Evolutionary conservation across 2,888 invertebrate species (phyloP).

Genomic region (Glaucopsyche alexis): DNA sequence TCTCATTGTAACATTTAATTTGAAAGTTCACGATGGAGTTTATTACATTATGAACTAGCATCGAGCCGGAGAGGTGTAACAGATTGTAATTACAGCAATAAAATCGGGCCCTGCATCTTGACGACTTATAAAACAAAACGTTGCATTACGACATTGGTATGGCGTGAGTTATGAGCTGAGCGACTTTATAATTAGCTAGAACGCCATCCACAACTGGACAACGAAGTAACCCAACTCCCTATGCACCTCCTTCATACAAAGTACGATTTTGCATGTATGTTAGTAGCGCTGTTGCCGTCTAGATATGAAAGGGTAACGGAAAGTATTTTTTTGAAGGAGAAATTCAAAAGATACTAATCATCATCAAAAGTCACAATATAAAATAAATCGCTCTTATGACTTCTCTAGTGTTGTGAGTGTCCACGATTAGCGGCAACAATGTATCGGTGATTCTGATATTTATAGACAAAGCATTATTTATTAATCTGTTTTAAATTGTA

Average conservation of each 20-base stretch:
- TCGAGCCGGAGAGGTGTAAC: constrained; percentile 26
- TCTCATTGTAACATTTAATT: constrained; percentile 19
- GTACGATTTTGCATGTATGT: no score
- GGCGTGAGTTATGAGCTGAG: constrained; percentile 41
- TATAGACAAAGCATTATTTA: no score
- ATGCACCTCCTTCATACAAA: background rate
- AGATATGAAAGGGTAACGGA: no score
- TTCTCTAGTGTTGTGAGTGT: no score
- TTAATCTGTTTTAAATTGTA: no score
- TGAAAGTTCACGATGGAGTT: constrained; percentile 12
- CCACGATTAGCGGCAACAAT: no score
- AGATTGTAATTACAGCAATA: constrained; percentile 47
- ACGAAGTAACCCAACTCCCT: background rate
- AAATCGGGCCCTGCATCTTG: constrained; percentile 61
- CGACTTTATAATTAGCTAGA: background rate
- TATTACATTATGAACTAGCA: constrained; percentile 14
- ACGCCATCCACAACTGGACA: background rate
- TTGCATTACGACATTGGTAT: constrained; percentile 51
- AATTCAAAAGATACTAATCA: no score
- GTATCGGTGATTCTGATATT: no score
- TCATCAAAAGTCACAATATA: no score
- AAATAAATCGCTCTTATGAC: no score
- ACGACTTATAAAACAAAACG: constrained; percentile 67
- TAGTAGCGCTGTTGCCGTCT: no score
- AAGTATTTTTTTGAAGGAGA: no score